These are phyloP conservation scores for Drosophila obscura DNA, from an alignment of 1,140 invertebrate genomes.

Conservation along the genomic window DNA sequence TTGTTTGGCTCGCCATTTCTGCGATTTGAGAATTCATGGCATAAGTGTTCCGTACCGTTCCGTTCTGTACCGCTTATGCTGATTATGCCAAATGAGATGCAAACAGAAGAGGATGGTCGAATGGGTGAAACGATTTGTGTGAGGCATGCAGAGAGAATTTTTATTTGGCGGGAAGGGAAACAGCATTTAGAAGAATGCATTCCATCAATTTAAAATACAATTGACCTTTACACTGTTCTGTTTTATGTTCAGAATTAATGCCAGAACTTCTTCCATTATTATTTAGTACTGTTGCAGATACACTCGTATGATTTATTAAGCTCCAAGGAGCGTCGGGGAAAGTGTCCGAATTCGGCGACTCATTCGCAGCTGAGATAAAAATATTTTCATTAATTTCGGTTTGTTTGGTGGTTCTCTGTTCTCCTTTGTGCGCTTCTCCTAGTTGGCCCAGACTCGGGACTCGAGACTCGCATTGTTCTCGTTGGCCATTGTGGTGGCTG, in stretches of 20 bases:
- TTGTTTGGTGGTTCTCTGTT: slow-evolving; percentile 46
- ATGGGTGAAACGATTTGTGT: not conserved
- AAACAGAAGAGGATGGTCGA: slow-evolving; percentile 1
- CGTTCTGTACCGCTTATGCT: not conserved
- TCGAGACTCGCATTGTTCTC: slow-evolving; percentile 39
- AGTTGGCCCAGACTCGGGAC: no score
- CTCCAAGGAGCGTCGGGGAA: no score
- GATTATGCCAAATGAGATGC: slow-evolving; percentile 44
- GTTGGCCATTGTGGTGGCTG: slow-evolving; percentile 48
- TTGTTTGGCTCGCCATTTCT: slow-evolving; percentile 42
- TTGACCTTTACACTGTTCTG: slow-evolving; percentile 11
- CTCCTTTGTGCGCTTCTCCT: slow-evolving; percentile 27
- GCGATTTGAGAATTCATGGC: slow-evolving; percentile 35
- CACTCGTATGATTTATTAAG: no score
- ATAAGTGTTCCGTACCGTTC: slow-evolving; percentile 20
- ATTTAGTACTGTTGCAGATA: not conserved
- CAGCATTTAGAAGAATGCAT: slow-evolving; percentile 26
- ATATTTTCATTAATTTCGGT: slow-evolving; percentile 69
- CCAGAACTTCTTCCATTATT: slow-evolving; percentile 7
- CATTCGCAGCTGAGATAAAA: slow-evolving; percentile 28
- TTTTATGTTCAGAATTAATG: not conserved
- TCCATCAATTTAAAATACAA: slow-evolving; percentile 23
- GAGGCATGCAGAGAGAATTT: slow-evolving; percentile 1
- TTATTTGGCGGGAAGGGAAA: slow-evolving; percentile 23
- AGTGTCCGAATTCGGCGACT: slow-evolving; percentile 20